Evolutionary conservation across 2,113 vertebrate species (phyloP).

Genomic region (Lepus timidus): DNA sequence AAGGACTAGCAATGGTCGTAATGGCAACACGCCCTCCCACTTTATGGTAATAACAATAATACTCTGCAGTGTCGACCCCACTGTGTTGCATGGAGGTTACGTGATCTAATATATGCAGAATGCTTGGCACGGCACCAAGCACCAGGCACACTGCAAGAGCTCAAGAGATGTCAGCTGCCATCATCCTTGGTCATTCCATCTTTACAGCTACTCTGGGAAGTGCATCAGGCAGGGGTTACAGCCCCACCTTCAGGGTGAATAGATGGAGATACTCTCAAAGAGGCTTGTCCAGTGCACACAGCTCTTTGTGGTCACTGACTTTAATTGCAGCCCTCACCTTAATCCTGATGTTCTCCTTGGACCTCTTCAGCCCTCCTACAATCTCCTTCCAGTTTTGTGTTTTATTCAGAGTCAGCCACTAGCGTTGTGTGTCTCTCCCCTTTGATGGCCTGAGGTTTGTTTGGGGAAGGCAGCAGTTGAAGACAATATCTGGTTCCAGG

Average conservation of each 20-base stretch:
- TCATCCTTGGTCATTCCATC: too few species aligned
- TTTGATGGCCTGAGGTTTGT: conserved; percentile 76
- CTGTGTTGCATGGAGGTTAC: not conserved
- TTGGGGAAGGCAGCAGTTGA: conserved; percentile 64
- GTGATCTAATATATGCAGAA: not conserved
- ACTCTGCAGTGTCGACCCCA: not conserved
- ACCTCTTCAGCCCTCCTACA: not conserved
- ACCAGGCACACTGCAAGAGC: too few species aligned
- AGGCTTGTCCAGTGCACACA: too few species aligned
- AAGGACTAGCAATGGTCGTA: not conserved
- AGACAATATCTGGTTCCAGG: conserved; percentile 48
- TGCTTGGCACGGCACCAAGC: fast-evolving
- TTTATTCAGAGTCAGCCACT: conserved; percentile 72
- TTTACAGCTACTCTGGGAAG: not conserved
- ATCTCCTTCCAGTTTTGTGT: not conserved
- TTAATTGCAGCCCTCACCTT: not conserved
- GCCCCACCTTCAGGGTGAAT: not conserved
- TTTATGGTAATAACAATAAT: not conserved
- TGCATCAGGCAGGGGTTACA: not conserved
- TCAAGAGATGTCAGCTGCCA: too few species aligned
- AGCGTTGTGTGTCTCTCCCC: conserved; percentile 55
- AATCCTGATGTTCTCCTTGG: not conserved
- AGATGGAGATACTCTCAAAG: not conserved
- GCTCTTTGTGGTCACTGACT: not conserved
- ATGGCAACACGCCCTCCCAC: not conserved